phyloP scores from a whole-genome alignment of 2,888 invertebrate species.

The Pilophorus perplexus region DNA sequence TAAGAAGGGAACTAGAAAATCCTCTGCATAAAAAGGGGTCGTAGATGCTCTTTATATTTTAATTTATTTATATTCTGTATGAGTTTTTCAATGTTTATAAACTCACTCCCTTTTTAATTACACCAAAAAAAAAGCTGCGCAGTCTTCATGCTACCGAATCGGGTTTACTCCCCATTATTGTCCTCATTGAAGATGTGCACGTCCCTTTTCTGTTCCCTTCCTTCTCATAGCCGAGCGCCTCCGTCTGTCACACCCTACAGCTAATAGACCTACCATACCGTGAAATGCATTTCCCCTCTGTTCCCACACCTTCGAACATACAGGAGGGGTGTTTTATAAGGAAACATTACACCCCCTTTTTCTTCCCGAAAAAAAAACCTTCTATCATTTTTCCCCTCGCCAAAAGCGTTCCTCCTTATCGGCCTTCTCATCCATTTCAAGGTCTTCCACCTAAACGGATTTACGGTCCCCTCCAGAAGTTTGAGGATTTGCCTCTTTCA shows the following conservation, averaged over 20 bases:
- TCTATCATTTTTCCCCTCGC: not conserved
- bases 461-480: not conserved
- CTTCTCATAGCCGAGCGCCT: conserved; percentile 11
- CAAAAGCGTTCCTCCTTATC: conserved; percentile 5
- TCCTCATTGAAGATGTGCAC: too few species aligned
- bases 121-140: too few species aligned
- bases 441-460: conserved; percentile 1
- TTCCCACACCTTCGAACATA: too few species aligned
- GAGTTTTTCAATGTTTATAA: too few species aligned
- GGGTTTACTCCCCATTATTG: too few species aligned
- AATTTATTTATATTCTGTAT: too few species aligned
- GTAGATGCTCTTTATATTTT: too few species aligned
- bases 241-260: conserved; percentile 1
- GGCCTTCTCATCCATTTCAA: conserved; percentile 1
- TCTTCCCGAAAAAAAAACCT: not conserved
- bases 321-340: not conserved
- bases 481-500: not conserved
- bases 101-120: too few species aligned
- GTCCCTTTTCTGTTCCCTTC: too few species aligned
- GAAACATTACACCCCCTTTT: not conserved
- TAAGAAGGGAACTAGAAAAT: too few species aligned
- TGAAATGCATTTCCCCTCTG: conserved; percentile 6
- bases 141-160: too few species aligned
- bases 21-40: too few species aligned
- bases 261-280: conserved; percentile 1